Percentiles rank a stretch among this genome's conserved stretches.
Evolutionary conservation across 2,797 vertebrate genomes (phyloP).

Genomic region (Echiichthys vipera): DNA sequence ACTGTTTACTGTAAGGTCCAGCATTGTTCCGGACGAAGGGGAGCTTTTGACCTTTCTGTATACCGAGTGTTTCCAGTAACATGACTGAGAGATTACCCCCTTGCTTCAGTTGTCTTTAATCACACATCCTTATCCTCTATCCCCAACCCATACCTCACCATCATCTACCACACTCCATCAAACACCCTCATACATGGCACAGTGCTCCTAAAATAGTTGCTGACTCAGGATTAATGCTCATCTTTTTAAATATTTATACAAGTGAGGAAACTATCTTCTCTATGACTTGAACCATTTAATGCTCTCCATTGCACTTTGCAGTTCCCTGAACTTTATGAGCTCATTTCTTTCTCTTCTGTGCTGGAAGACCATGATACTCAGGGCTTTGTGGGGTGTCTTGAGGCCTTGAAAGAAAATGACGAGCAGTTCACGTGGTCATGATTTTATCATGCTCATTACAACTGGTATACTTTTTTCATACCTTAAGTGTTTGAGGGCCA

Average conservation of each 20-base stretch:
- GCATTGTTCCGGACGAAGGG: neutral
- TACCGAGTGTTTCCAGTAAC: neutral
- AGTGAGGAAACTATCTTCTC: conserved; percentile 64
- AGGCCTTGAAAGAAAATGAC: conserved; percentile 14
- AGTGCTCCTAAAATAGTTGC: conserved; percentile 71
- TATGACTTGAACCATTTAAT: conserved; percentile 64
- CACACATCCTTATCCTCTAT: conserved; percentile 12
- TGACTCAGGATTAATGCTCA: conserved; percentile 74
- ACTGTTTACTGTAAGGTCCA: no score
- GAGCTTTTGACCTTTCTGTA: neutral
- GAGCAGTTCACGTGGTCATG: conserved; percentile 1
- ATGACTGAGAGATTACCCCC: neutral
- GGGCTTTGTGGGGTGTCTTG: conserved; percentile 5
- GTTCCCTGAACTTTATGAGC: conserved; percentile 23
- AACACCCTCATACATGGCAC: conserved; percentile 31
- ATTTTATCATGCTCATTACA: conserved; percentile 31
- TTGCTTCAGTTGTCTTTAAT: neutral
- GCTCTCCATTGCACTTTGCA: conserved; percentile 30
- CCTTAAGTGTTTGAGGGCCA: neutral
- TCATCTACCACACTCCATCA: conserved; percentile 24
- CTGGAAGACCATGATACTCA: neutral
- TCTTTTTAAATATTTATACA: conserved; percentile 80
- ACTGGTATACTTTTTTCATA: conserved; percentile 4
- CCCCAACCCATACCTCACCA: neutral
- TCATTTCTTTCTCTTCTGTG: conserved; percentile 7